These are phyloP conservation scores for Bubo blakistoni DNA, from an alignment of 2,113 vertebrate genomes.

Conservation along the genomic window DNA sequence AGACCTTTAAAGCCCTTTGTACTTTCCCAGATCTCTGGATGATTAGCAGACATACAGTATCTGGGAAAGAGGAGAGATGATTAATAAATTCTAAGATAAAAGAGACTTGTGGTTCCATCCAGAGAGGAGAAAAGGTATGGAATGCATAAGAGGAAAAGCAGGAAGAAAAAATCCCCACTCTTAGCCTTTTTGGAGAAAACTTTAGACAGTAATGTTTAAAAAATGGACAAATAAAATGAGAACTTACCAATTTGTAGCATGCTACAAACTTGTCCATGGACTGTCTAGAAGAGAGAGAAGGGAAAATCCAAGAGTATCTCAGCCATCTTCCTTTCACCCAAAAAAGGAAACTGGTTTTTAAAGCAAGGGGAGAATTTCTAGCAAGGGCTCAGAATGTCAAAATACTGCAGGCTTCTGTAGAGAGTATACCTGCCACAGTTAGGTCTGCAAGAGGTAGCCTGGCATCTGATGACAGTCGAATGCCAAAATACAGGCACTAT, in stretches of 20 bases:
- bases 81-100: background rate
- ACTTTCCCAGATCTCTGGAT: background rate
- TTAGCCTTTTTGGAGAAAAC: background rate
- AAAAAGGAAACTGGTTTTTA: background rate
- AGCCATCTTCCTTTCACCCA: background rate
- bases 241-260: background rate
- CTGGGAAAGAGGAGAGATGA: background rate
- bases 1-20: background rate
- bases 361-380: background rate
- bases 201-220: background rate
- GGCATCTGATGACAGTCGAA: background rate
- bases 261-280: background rate
- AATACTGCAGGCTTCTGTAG: background rate
- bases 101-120: background rate
- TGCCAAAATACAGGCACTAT: background rate
- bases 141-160: background rate
- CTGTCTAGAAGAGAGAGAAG: background rate
- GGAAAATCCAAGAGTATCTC: background rate
- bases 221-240: background rate
- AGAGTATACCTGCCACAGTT: background rate
- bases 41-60: background rate
- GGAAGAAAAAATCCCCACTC: background rate
- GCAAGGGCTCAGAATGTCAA: accelerated
- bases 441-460: background rate
- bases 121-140: background rate